Evolutionary conservation across 2,888 invertebrate species (phyloP), one percentile per base, ranked within the genome.

Genomic region (Zonitis immaculata): DNA sequence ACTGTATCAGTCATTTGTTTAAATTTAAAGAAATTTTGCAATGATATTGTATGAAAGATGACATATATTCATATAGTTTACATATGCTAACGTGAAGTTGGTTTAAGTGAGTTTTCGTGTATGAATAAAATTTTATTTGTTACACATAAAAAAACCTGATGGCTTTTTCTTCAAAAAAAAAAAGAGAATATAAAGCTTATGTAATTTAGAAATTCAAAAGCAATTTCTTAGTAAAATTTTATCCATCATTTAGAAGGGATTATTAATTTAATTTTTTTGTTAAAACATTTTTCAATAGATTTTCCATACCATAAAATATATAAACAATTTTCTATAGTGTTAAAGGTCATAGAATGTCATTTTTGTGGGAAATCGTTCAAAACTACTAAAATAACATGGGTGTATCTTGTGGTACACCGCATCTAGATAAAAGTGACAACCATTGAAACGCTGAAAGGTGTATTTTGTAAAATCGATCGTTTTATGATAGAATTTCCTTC

Each of bases 101-200:
- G 46, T 49, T 51, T 55, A 55, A 55, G 55, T 46, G 55, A 51
- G 32, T 51, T 54, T 51, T 46, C 55, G 35, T 55, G 55, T 55
- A 55, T 20, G 50, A 50, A 43, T 54, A 47, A 47, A 46, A 54
- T 42, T 50, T 54, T 47, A 46, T 54, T 51, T 47, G 48, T 51
- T 28, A 42, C 42, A 30, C 28, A 30, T 39, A 22, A 42, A 14
- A 16, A 12, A n/a, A n/a, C n/a, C n/a, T 28, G 27, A 16, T 30
- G 7, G 11, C 11, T 2, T n/a, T 45, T 45, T n/a, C 14, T 30
- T 22, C 8, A 6, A 9, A n/a, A n/a, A n/a, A n/a, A n/a, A n/a
- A n/a, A n/a, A 20, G 4, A 3, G 6, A 26, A n/a, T 28, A 20
- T 26, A 14, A 45, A 26, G 12, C 12, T 25, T 42, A 22, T 43